Conservation (phyloP, 2,797 vertebrate genomes). For the Hemitrygon akajei region DNA sequence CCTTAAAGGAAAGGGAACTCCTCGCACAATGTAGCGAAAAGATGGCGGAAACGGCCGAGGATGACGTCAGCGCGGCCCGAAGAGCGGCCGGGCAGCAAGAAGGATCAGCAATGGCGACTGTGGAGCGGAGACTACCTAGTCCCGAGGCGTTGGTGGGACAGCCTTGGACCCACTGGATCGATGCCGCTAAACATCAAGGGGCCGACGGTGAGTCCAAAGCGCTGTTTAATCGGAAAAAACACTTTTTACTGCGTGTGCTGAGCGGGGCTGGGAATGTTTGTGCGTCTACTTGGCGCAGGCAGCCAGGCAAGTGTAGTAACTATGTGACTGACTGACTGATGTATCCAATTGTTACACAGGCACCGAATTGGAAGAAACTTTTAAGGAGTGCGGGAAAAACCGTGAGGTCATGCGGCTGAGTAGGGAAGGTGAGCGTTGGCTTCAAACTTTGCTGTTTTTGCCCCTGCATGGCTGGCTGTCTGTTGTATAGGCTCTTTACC, state of each 20-base stretch:
- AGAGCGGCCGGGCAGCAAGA: slow-evolving; percentile 78
- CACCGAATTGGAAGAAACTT: slow-evolving; percentile 92
- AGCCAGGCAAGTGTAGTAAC: slow-evolving; percentile 65
- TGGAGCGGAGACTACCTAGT: slow-evolving; percentile 89
- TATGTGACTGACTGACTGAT: slow-evolving; percentile 59
- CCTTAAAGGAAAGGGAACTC: slow-evolving; percentile 49
- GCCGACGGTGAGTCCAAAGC: slow-evolving; percentile 76
- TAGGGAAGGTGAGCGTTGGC: slow-evolving; percentile 83
- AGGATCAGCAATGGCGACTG: slow-evolving; percentile 83
- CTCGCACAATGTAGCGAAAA: slow-evolving; percentile 93
- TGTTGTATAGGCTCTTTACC: slow-evolving; percentile 19
- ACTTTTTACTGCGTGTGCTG: slow-evolving; percentile 26
- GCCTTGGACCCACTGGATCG: slow-evolving; percentile 92
- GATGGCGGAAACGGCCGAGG: slow-evolving; percentile 98
- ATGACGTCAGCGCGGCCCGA: slow-evolving; percentile 97
- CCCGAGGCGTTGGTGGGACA: slow-evolving; percentile 92
- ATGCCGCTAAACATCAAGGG: slow-evolving; percentile 86
- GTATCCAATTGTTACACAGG: slow-evolving; percentile 50
- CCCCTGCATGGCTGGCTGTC: neutral
- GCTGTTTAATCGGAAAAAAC: neutral
- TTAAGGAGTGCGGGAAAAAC: slow-evolving; percentile 93
- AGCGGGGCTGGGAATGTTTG: slow-evolving; percentile 41
- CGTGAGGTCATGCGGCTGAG: slow-evolving; percentile 96
- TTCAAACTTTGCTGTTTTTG: slow-evolving; percentile 26
- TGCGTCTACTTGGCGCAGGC: slow-evolving; percentile 46